A percentile compares a stretch with the other conserved stretches of the same genome.
Evolutionary conservation across 35 echinoderm and acorn worm genomes (phyloP).

Genomic region (Hemicentrotus pulcherrimus): DNA sequence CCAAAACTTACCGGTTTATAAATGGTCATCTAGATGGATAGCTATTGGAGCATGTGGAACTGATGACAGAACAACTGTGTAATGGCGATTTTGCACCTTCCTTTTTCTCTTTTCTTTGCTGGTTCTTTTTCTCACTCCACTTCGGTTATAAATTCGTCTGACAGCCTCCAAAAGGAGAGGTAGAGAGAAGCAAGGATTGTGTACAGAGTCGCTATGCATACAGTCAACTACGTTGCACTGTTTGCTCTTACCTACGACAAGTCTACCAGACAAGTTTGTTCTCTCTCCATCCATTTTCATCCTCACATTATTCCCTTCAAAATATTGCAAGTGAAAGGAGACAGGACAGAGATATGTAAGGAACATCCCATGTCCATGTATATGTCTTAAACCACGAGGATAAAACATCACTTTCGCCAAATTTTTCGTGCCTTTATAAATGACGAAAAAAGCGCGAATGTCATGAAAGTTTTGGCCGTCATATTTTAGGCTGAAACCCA

Average conservation of each 20-base stretch:
- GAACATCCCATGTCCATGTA: neutral
- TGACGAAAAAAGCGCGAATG: neutral
- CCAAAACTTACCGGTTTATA: slow-evolving; percentile 22
- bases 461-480: neutral
- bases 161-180: slow-evolving; percentile 29
- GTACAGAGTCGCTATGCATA: slow-evolving; percentile 56
- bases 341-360: neutral
- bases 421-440: neutral
- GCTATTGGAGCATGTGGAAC: slow-evolving; percentile 21
- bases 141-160: slow-evolving; percentile 50
- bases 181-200: slow-evolving; percentile 33
- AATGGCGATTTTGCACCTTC: slow-evolving; percentile 54
- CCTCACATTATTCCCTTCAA: slow-evolving; percentile 37
- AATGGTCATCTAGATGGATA: neutral
- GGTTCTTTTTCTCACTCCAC: slow-evolving; percentile 50
- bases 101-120: slow-evolving; percentile 50
- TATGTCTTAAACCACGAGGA: neutral
- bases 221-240: slow-evolving; percentile 28
- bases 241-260: slow-evolving; percentile 52
- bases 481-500: slow-evolving; percentile 41
- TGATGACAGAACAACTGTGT: slow-evolving; percentile 31
- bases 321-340: neutral
- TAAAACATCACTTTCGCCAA: neutral
- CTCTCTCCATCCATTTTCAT: slow-evolving; percentile 52
- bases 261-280: slow-evolving; percentile 52